Evolutionary conservation across 2,113 vertebrate genomes (phyloP), one percentile per base, ranked within the genome.

Genomic region (Opisthocomus hoazin): DNA sequence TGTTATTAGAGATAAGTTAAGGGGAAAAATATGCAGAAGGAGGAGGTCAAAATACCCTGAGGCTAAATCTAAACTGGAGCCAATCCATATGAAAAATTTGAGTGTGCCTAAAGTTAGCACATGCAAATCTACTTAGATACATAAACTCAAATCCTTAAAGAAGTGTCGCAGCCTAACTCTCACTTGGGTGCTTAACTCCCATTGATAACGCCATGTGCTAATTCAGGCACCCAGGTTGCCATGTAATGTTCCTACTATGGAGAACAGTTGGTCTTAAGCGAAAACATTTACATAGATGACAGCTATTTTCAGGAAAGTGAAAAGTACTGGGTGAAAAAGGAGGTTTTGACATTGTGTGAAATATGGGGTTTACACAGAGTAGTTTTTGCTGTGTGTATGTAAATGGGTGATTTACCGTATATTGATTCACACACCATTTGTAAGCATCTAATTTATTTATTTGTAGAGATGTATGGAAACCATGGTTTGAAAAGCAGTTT

Each of bases 221-320:
- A 91, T 89, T 87, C 91, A 87, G 65, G 76, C 85, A 81, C 79
- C 75, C 90, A 86, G 73, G 92, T 95, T 94, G 89, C 66, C 17
- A 0, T 93, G 77, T 30, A 34, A 64, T 24, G 57, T 89, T 92
- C 89, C 50, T 96, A 68, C 88, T 91, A 81, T 14, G 87, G 76
- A 82, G 92, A 94, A 89, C 96, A 95, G 94, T 96, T 96, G 94
- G 95, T 95, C 84, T 79, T 46, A 54, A 90, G 65, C 77, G 89
- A 96, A 96, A 97, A 94, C 94, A 94, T 94, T 92, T 92, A 95
- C 92, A 96, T 82, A 95, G 92, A 94, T 96, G 92, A 97, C 94
- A 94, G 90, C 84, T 95, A 94, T 94, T 92, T 95, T 89, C 83
- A 87, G 80, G 43, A 73, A 90, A 96, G 91, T 97, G 90, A 78